Evolutionary conservation across 2,888 invertebrate species (phyloP).

Genomic region (Caenorhabditis macrosperma): DNA sequence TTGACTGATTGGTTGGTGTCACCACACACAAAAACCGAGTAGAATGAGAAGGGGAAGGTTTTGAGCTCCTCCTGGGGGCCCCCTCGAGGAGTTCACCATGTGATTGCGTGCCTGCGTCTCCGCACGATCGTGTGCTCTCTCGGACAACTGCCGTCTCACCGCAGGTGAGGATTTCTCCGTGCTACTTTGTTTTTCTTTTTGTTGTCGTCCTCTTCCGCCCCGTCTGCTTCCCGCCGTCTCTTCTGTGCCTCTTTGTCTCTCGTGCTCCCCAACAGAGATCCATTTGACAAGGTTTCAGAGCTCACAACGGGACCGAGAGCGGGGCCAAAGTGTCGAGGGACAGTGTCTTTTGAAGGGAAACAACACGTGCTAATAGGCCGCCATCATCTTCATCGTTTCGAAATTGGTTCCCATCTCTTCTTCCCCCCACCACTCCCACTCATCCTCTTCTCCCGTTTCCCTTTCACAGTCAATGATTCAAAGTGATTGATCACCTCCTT

Average conservation of each 20-base stretch:
- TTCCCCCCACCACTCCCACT: not conserved
- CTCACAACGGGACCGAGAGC: slow-evolving; percentile 4
- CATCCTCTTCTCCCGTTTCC: not conserved
- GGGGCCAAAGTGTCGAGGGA: slow-evolving; percentile 1
- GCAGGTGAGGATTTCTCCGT: slow-evolving; percentile 35
- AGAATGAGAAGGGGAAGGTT: not conserved
- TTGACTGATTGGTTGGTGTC: not conserved
- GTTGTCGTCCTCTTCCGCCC: slow-evolving; percentile 15
- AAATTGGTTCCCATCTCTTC: not conserved
- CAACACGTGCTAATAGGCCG: not conserved
- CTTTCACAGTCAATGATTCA: not conserved
- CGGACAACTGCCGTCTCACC: slow-evolving; percentile 43
- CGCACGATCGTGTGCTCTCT: slow-evolving; percentile 7
- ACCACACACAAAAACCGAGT: not conserved
- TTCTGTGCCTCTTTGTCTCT: not conserved
- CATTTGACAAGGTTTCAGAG: slow-evolving; percentile 35
- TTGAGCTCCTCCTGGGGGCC: not conserved
- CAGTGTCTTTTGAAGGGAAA: not conserved
- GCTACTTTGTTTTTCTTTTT: slow-evolving; percentile 36
- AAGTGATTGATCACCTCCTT: not conserved
- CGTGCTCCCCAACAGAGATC: slow-evolving; percentile 16
- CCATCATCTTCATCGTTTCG: too few species aligned
- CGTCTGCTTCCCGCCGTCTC: not conserved
- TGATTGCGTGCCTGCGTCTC: slow-evolving; percentile 45
- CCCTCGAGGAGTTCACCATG: slow-evolving; percentile 36